These are phyloP conservation scores for Carapus acus DNA, from an alignment of 2,797 vertebrate genomes.

Conservation along the genomic window DNA sequence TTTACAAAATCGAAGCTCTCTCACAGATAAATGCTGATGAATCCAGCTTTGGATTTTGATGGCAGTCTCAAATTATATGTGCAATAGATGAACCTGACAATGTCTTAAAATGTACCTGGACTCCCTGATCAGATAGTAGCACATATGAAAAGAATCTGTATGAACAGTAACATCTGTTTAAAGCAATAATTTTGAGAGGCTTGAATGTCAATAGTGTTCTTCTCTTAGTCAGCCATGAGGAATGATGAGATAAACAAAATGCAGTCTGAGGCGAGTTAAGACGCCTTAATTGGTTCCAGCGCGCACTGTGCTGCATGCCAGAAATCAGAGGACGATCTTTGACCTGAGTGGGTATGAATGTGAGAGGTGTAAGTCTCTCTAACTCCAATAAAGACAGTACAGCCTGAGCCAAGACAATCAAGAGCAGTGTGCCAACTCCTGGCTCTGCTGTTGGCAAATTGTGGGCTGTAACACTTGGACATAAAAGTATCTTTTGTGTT, in stretches of 20 bases:
- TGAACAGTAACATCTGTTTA: conserved; percentile 5
- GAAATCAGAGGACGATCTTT: conserved; percentile 11
- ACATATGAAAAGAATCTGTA: conserved; percentile 1
- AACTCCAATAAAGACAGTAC: neutral
- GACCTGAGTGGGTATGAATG: conserved; percentile 11
- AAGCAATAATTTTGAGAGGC: conserved; percentile 13
- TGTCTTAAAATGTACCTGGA: neutral
- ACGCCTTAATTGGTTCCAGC: conserved; percentile 46
- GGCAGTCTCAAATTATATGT: conserved; percentile 1
- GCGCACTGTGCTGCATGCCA: conserved; percentile 10
- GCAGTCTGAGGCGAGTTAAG: conserved; percentile 29
- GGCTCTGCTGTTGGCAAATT: neutral
- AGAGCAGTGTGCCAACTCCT: neutral
- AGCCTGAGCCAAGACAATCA: neutral
- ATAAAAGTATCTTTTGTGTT: neutral
- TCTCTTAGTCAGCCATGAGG: conserved; percentile 8
- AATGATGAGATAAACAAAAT: conserved; percentile 34
- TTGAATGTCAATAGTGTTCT: conserved; percentile 19
- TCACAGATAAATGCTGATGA: neutral
- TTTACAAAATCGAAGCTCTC: neutral
- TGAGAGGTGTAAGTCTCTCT: neutral
- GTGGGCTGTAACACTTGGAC: conserved; percentile 7
- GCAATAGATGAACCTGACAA: neutral
- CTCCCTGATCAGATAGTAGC: neutral
- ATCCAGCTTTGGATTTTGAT: neutral